A percentile compares a stretch with the other conserved stretches of the same genome.
Evolutionary conservation across 2,113 vertebrate genomes (phyloP).

Genomic region (Nicator chloris): DNA sequence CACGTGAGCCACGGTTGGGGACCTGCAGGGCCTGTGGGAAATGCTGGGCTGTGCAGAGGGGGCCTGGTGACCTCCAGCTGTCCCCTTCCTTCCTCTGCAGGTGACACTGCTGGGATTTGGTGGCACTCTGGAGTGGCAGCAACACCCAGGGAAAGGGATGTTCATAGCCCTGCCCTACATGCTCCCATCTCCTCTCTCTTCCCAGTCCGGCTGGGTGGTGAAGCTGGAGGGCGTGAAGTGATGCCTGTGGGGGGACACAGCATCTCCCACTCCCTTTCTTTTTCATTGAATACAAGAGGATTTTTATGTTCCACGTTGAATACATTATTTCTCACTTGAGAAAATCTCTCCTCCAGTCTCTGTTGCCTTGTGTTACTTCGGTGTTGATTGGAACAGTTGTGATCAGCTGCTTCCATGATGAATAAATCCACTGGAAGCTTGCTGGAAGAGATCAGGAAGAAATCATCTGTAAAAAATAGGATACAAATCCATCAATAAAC

Average conservation of each 20-base stretch:
- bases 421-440: background rate
- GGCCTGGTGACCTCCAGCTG: background rate
- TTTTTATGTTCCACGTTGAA: background rate
- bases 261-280: background rate
- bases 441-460: background rate
- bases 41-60: background rate
- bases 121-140: slow-evolving; percentile 76
- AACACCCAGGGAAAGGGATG: slow-evolving; percentile 59
- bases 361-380: background rate
- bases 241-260: background rate
- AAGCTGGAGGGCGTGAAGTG: slow-evolving; percentile 75
- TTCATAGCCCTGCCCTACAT: slow-evolving; percentile 74
- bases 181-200: slow-evolving; percentile 9
- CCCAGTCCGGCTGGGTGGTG: slow-evolving; percentile 77
- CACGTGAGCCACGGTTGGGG: background rate
- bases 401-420: background rate
- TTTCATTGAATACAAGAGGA: background rate
- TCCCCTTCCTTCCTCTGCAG: slow-evolving; percentile 58
- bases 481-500: background rate
- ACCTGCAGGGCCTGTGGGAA: background rate
- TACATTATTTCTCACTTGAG: slow-evolving; percentile 26
- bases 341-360: background rate
- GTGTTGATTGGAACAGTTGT: background rate
- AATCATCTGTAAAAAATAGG: background rate
- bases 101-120: slow-evolving; percentile 79